Evolutionary conservation across 1,140 invertebrate genomes (phyloP), one percentile per base, ranked within the genome.

Genomic region (Drosophila neocordata): DNA sequence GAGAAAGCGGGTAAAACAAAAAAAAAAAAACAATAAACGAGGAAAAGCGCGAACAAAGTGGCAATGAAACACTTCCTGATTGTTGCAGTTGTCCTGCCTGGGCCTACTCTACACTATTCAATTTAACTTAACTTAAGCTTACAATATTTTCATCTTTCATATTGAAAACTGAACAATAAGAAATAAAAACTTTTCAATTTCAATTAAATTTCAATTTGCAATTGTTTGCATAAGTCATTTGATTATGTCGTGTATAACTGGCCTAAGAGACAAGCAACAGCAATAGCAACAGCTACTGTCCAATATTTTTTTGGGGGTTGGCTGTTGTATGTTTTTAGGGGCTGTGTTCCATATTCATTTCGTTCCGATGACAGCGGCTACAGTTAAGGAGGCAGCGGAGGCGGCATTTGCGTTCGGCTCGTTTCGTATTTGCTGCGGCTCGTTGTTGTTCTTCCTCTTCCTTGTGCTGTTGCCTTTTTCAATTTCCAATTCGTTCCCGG

Each of bases 11-110:
- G 61, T 75, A 60, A 75, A 65, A 71, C 34, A 51, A 58, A 67
- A 69, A 70, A 57, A 72, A 60, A 79, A 60, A 75, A 65, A 71
- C 24, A 51, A 58, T 64, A 69, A 74, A 71, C 58, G 51, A 35
- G 65, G 13, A 48, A 81, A 76, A 37, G 4, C 37, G 11, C 24
- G 78, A 53, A 81, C 80, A 38, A 7, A 53, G 12, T 48, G 82
- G 65, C 35, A 87, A 65, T 73, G 79, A 48, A 82, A 87, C 78
- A 79, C 79, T 82, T 88, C 83, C 83, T 87, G 79, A 73, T 71
- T 73, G 70, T 65, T 67, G 66, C 68, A 35, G 55, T 22, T 31
- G 53, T 64, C 48, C 55, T 20, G 62, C 13, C 27, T 48, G 22
- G 55, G 61, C 58, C 59, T 7, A 6, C 31, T 5, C 2, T 4